Base-by-base conservation (phyloP, 2,888 invertebrate species). In the Drosophila basisetae region DNA sequence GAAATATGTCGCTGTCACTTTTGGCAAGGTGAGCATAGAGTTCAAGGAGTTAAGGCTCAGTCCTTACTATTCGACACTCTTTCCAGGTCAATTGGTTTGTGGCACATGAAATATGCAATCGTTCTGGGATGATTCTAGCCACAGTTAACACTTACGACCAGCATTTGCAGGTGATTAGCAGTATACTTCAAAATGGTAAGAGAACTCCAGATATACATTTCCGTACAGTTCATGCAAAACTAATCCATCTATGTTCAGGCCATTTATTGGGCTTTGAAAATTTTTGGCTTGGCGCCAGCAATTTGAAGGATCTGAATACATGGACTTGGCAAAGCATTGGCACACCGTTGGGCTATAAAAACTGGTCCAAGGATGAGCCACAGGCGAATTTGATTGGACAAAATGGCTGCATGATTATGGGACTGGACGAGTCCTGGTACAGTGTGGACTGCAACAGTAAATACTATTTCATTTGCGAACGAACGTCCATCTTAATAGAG, bases 281-380 rank as follows among this genome's bases (percentile, higher is more conserved):
- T 4, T 88, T 83, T 49, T 88, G 87, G 87, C 52, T 88, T 6
- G 82, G 83, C 0, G 85, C 78, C 52, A 85, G 74, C 9, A 87
- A 87, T 39, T 49, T 70, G 49, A 69, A 35, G 1, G 13, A 75
- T 16, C 11, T 28, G 0, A 35, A 37, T 5, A 35, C 70, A 7
- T 88, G 86, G 84, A 60, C 56, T 7, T 88, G 87, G 87, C 22
- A 71, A 2, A 60, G 66, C 39, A 58, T 28, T 18, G 82, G 82
- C 2, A 52, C 63, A 6, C 83, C 82, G 1, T 33, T 89, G 30
- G 78, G 78, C n/a, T 84, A 62, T 18, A 66, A 63, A 7, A 68
- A 68, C 7, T 87, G 89, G 87, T 68, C 49, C 11, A 16, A 4
- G 0, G 28, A 47, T 2, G 77, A 87, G n/a, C 85, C 82, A 0